Percentiles rank a stretch among this genome's conserved stretches.
Evolutionary conservation across 1,140 invertebrate species (phyloP).

Genomic region (Musca vetustissima): DNA sequence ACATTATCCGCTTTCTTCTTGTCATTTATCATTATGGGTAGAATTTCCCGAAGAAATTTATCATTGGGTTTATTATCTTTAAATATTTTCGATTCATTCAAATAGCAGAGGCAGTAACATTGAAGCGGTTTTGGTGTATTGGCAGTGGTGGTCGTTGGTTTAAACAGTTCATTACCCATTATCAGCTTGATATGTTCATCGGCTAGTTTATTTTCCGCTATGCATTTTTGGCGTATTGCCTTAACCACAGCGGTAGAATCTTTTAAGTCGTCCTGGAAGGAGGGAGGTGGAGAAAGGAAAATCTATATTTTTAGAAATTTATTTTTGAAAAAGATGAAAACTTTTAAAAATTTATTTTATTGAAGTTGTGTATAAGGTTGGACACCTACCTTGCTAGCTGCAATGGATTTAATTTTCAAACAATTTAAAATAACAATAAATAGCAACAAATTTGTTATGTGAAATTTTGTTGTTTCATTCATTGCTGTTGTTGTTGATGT

Average conservation of each 20-base stretch:
- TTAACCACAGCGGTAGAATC: background rate
- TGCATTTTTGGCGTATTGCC: conserved; percentile 8
- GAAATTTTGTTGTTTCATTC: too few species aligned
- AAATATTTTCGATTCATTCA: conserved; percentile 7
- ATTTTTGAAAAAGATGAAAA: too few species aligned
- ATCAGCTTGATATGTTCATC: background rate
- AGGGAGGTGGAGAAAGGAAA: too few species aligned
- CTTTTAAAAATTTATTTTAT: background rate
- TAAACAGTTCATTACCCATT: background rate
- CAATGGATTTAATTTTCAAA: too few species aligned
- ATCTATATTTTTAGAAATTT: too few species aligned
- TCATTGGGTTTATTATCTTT: conserved; percentile 3
- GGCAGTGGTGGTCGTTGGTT: background rate
- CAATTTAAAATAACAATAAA: too few species aligned
- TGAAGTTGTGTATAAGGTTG: too few species aligned
- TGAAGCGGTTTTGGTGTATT: background rate
- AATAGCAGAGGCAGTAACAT: conserved; percentile 21
- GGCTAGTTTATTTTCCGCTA: background rate
- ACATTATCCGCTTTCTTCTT: background rate
- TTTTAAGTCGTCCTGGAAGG: background rate
- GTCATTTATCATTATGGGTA: conserved; percentile 3
- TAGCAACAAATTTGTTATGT: too few species aligned
- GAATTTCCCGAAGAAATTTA: background rate
- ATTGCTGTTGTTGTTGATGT: too few species aligned
- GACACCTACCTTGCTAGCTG: too few species aligned